phyloP scores from a whole-genome alignment of 2,797 vertebrate species.

The Myripristis jacobus region DNA sequence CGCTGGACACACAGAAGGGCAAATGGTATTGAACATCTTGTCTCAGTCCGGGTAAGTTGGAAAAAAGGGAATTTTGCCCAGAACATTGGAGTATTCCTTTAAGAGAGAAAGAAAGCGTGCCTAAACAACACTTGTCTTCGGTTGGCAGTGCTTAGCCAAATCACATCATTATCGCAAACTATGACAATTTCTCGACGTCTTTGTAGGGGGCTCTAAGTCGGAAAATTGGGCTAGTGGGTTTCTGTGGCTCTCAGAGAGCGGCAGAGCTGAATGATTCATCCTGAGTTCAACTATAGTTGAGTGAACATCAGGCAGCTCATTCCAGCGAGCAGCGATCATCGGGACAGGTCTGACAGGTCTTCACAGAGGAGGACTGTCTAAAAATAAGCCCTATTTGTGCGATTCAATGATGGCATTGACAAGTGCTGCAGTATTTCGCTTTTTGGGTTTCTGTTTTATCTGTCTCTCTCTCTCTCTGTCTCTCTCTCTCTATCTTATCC shows the following conservation, averaged over 20 bases:
- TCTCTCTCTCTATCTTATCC: background rate
- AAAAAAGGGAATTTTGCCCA: too few species aligned
- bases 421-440: conserved; percentile 28
- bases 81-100: too few species aligned
- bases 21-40: too few species aligned
- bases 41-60: too few species aligned
- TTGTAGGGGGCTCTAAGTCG: background rate
- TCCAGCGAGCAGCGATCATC: conserved; percentile 43
- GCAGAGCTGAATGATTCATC: conserved; percentile 56
- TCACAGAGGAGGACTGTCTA: conserved; percentile 48
- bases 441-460: conserved; percentile 28
- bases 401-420: conserved; percentile 59
- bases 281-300: conserved; percentile 33
- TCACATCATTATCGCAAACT: conserved; percentile 9
- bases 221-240: conserved; percentile 38
- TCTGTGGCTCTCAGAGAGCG: conserved; percentile 17
- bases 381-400: conserved; percentile 59
- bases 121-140: background rate
- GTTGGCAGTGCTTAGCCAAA: background rate
- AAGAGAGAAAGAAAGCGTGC: background rate
- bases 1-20: too few species aligned
- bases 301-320: conserved; percentile 59
- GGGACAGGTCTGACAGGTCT: conserved; percentile 69
- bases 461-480: background rate
- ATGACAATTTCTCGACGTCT: background rate